Conservation (phyloP, 2,113 vertebrate genomes). For the Nesoenas mayeri region DNA sequence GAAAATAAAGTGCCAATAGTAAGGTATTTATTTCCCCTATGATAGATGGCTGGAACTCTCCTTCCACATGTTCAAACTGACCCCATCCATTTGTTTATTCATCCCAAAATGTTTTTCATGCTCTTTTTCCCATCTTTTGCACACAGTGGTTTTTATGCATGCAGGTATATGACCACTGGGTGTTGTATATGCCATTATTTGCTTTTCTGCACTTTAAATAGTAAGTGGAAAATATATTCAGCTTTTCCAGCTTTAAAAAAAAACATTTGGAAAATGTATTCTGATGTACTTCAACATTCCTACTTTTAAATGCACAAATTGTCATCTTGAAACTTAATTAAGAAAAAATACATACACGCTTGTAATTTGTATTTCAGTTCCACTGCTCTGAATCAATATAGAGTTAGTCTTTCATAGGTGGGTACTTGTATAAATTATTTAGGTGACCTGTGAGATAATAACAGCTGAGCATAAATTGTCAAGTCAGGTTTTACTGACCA, state of each 20-base stretch:
- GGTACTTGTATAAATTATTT: background rate
- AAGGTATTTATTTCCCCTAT: background rate
- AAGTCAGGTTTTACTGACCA: background rate
- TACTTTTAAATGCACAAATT: background rate
- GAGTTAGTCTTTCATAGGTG: background rate
- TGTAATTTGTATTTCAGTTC: background rate
- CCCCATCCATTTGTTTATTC: background rate
- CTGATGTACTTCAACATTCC: background rate
- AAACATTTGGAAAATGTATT: background rate
- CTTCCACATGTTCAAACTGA: background rate
- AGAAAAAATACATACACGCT: fast-evolving
- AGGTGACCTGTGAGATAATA: background rate
- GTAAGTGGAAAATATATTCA: background rate
- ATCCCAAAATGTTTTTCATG: background rate
- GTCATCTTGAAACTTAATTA: background rate
- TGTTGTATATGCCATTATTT: background rate
- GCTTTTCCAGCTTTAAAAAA: background rate
- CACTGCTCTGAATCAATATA: background rate
- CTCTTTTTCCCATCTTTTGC: background rate
- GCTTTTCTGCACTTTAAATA: background rate
- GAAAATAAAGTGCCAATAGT: background rate
- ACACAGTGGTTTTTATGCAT: background rate
- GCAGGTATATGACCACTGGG: background rate
- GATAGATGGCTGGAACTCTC: constrained; percentile 21
- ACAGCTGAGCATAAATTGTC: background rate